These are phyloP conservation scores for Cheirogaleus medius DNA, from an alignment of 2,113 vertebrate genomes.

Conservation along the genomic window DNA sequence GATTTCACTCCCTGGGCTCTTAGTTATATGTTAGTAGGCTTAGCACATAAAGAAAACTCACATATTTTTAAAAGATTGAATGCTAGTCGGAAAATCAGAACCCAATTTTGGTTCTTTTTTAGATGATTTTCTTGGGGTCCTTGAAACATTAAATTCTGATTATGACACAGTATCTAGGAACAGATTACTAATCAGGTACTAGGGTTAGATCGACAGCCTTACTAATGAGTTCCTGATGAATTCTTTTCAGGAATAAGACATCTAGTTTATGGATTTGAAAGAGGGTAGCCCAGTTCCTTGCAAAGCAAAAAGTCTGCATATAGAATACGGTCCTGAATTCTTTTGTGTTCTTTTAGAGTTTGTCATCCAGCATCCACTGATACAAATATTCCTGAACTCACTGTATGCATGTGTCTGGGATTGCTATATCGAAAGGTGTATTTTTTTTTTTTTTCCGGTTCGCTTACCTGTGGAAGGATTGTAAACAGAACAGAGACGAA, in stretches of 20 bases:
- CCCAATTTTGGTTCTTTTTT: background rate
- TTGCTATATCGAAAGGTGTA: background rate
- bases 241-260: slow-evolving; percentile 30
- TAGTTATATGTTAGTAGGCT: slow-evolving; percentile 46
- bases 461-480: background rate
- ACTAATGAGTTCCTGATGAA: slow-evolving; percentile 48
- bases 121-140: slow-evolving; percentile 51
- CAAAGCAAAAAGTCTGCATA: background rate
- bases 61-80: slow-evolving; percentile 53
- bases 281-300: background rate
- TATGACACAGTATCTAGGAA: slow-evolving; percentile 26
- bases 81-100: slow-evolving; percentile 33
- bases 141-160: slow-evolving; percentile 67
- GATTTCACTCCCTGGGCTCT: slow-evolving; percentile 59
- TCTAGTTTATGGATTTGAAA: slow-evolving; percentile 2
- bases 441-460: background rate
- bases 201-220: slow-evolving; percentile 16
- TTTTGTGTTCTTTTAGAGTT: background rate
- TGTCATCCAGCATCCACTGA: background rate
- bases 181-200: slow-evolving; percentile 48
- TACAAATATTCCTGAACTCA: background rate
- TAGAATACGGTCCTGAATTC: background rate
- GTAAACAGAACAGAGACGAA: background rate
- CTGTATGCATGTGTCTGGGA: background rate
- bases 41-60: slow-evolving; percentile 38